These are phyloP conservation scores for Eustalomyia histrio DNA, from an alignment of 2,888 invertebrate genomes.

Conservation along the genomic window DNA sequence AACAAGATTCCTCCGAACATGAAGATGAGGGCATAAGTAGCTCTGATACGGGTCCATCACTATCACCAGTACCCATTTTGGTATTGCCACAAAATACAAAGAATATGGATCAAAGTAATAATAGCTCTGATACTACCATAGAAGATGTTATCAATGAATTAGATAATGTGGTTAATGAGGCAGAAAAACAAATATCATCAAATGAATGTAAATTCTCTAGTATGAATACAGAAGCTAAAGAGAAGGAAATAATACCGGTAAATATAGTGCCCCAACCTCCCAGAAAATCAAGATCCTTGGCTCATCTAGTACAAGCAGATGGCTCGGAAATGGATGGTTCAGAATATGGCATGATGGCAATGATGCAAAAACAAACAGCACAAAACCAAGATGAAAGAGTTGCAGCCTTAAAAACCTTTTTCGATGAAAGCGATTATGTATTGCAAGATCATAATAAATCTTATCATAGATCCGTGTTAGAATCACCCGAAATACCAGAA, in stretches of 20 bases:
- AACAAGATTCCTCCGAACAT: conserved; percentile 85
- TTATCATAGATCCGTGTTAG: conserved; percentile 64
- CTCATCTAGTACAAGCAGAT: conserved; percentile 84
- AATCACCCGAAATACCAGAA: conserved; percentile 74
- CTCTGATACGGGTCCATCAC: conserved; percentile 86
- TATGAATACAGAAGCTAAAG: conserved; percentile 75
- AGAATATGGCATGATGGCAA: conserved; percentile 76
- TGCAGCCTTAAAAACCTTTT: conserved; percentile 74
- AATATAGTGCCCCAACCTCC: conserved; percentile 91
- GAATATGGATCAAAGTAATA: conserved; percentile 36
- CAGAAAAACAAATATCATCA: conserved; percentile 84
- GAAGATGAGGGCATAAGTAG: conserved; percentile 95
- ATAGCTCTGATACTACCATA: conserved; percentile 87
- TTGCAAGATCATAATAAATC: conserved; percentile 70
- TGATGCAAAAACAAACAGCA: conserved; percentile 79
- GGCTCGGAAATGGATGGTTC: conserved; percentile 76
- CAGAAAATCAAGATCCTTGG: conserved; percentile 85
- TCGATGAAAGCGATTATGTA: conserved; percentile 76
- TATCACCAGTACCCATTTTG: conserved; percentile 84
- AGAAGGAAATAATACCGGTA: conserved; percentile 87
- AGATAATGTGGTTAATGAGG: conserved; percentile 90
- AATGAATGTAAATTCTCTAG: conserved; percentile 56
- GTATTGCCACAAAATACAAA: conserved; percentile 76
- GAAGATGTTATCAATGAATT: conserved; percentile 93
- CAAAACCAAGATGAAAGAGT: conserved; percentile 69